Conservation (phyloP, 2,113 vertebrate genomes). For the Sturnus vulgaris region DNA sequence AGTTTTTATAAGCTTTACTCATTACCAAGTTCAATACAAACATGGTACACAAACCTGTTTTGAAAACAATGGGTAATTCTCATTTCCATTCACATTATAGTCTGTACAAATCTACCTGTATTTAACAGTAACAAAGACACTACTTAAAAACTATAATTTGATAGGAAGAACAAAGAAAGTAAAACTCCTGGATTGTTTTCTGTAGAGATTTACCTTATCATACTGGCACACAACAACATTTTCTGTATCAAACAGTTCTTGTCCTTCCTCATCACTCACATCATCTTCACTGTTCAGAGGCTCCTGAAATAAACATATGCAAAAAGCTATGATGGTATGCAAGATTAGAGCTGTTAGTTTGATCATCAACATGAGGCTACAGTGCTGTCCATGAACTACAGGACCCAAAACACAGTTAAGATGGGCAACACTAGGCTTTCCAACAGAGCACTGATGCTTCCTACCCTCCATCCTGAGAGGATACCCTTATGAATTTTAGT, state of each 20-base stretch:
- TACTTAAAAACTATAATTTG: not conserved
- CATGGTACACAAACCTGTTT: not conserved
- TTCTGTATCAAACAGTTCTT: conserved; percentile 97
- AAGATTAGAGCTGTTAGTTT: not conserved
- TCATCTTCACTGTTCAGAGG: conserved; percentile 96
- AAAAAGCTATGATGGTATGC: not conserved
- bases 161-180: not conserved
- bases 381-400: not conserved
- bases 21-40: not conserved
- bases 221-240: conserved; percentile 99
- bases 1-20: not conserved
- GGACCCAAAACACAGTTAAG: not conserved
- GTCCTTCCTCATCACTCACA: conserved; percentile 95
- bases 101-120: not conserved
- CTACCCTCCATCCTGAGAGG: not conserved
- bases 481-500: not conserved
- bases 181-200: not conserved
- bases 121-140: not conserved
- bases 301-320: conserved; percentile 75
- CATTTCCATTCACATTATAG: not conserved
- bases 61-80: not conserved
- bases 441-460: not conserved
- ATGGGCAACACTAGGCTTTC: not conserved
- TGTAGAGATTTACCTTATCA: conserved; percentile 85
- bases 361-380: not conserved